These are phyloP conservation scores for Marasmarcha lunaedactyla DNA, from an alignment of 2,888 invertebrate species.

Conservation along the genomic window DNA sequence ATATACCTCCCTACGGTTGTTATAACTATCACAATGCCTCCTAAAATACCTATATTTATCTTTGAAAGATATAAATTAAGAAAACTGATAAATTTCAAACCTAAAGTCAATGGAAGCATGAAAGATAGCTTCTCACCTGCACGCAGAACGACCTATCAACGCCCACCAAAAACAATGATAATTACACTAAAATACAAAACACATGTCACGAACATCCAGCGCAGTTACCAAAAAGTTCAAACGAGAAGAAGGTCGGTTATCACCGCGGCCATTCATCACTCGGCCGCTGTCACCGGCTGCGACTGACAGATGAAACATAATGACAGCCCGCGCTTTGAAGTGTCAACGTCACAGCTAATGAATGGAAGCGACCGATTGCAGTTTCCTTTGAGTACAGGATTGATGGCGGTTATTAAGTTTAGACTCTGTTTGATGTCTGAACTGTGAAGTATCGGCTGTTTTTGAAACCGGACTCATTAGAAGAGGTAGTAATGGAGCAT, in stretches of 20 bases:
- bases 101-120: too few relatives aligned
- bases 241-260: conserved; percentile 30
- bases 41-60: too few relatives aligned
- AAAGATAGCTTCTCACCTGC: too few relatives aligned
- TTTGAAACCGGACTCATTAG: background rate
- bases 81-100: too few relatives aligned
- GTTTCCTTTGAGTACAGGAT: conserved; percentile 15
- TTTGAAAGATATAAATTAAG: too few relatives aligned
- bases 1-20: too few relatives aligned
- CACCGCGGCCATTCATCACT: conserved; percentile 49
- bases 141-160: too few relatives aligned
- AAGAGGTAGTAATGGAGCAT: background rate
- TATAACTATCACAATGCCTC: too few relatives aligned
- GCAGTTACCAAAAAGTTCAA: conserved; percentile 30
- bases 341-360: conserved; percentile 31
- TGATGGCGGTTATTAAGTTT: conserved; percentile 12
- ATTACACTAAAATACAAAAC: conserved; percentile 11
- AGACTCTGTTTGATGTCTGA: conserved; percentile 5
- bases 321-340: conserved; percentile 35
- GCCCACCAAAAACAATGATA: too few relatives aligned
- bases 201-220: conserved; percentile 33
- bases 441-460: background rate
- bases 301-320: conserved; percentile 27
- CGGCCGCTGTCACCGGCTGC: conserved; percentile 23
- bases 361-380: conserved; percentile 20